These are phyloP conservation scores for Apostichopus leukothele DNA, from an alignment of 53 echinoderm and acorn worm genomes.

Conservation along the genomic window DNA sequence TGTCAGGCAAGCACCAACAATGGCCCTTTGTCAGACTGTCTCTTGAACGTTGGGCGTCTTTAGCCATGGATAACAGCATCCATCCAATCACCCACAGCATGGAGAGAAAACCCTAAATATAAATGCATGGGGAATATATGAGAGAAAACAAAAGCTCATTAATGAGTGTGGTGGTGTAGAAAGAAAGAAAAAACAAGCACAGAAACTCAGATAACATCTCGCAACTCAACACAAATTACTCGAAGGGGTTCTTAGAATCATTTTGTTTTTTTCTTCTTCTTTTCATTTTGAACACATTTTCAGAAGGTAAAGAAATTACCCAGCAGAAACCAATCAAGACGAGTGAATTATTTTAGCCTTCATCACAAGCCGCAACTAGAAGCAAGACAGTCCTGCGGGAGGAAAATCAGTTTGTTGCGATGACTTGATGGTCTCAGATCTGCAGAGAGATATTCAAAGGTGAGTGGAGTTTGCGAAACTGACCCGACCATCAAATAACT, in stretches of 20 bases:
- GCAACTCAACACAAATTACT: not conserved
- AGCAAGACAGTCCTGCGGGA: conserved; percentile 26
- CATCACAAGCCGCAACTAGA: conserved; percentile 13
- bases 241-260: not conserved
- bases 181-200: not conserved
- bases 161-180: conserved; percentile 43
- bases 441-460: conserved; percentile 44
- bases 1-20: conserved; percentile 46
- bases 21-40: conserved; percentile 31
- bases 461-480: conserved; percentile 7
- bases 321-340: not conserved
- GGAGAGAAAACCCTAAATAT: conserved; percentile 44
- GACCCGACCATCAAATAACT: conserved; percentile 28
- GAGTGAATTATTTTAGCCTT: not conserved
- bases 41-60: not conserved
- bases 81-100: conserved; percentile 21
- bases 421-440: conserved; percentile 43
- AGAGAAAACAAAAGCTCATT: conserved; percentile 48
- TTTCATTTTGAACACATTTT: not conserved
- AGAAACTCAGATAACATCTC: not conserved
- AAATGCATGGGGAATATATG: conserved; percentile 44
- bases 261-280: not conserved
- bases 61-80: conserved; percentile 26
- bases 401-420: conserved; percentile 20
- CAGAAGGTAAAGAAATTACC: not conserved